phyloP scores from a whole-genome alignment of 2,888 invertebrate genomes.

The Drosophila peninsularis region DNA sequence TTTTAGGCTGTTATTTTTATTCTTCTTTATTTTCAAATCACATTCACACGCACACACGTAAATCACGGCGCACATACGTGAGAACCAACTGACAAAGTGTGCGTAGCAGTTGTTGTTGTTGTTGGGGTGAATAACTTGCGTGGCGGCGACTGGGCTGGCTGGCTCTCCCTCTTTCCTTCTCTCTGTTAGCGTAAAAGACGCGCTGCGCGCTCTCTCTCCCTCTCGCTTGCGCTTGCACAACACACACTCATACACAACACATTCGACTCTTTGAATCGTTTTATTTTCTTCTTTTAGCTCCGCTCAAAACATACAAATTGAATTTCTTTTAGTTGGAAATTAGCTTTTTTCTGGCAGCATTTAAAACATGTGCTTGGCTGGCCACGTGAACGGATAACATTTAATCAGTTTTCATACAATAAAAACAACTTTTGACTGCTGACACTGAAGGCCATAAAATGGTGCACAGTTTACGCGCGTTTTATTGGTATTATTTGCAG shows the following conservation, averaged over 20 bases:
- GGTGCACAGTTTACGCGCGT: conserved; percentile 42
- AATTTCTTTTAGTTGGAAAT: conserved; percentile 78
- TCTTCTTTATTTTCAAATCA: conserved; percentile 52
- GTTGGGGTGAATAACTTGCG: conserved; percentile 80
- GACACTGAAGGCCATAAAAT: conserved; percentile 41
- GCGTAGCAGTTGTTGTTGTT: conserved; percentile 53
- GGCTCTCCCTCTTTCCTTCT: conserved; percentile 66
- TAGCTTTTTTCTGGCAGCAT: conserved; percentile 46
- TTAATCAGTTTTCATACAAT: conserved; percentile 46
- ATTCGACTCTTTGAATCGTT: conserved; percentile 44
- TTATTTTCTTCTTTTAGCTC: conserved; percentile 56
- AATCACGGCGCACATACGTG: conserved; percentile 59
- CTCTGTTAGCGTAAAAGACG: conserved; percentile 51
- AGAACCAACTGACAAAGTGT: conserved; percentile 63
- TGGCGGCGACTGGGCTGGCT: conserved; percentile 75
- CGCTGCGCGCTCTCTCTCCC: conserved; percentile 35
- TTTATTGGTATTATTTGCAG: conserved; percentile 31
- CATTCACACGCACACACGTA: conserved; percentile 42
- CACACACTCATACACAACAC: conserved; percentile 17
- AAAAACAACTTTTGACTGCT: conserved; percentile 41
- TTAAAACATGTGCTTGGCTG: conserved; percentile 57
- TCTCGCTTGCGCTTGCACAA: conserved; percentile 47
- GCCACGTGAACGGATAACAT: conserved; percentile 65
- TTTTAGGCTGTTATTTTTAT: conserved; percentile 58
- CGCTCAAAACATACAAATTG: conserved; percentile 63